A percentile compares a stretch with the other conserved stretches of the same genome.
Evolutionary conservation across 2,113 vertebrate genomes (phyloP).

Genomic region (Cisticola juncidis): DNA sequence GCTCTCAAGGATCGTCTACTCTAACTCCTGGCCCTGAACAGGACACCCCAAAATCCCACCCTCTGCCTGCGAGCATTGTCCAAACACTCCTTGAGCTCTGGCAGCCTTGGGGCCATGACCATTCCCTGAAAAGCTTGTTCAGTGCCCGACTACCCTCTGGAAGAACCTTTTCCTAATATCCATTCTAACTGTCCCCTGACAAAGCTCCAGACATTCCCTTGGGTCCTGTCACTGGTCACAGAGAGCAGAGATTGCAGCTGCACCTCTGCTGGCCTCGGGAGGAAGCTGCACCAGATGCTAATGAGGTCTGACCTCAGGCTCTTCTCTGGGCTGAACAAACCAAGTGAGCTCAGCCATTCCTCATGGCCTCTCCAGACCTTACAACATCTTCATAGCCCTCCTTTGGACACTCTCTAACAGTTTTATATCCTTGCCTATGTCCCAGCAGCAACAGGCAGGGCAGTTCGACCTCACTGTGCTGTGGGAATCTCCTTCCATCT

Average conservation of each 20-base stretch:
- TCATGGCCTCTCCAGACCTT: background rate
- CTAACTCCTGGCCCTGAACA: background rate
- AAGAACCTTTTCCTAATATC: background rate
- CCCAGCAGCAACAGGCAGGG: background rate
- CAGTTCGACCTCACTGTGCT: background rate
- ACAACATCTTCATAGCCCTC: background rate
- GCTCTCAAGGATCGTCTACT: background rate
- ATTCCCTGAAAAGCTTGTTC: background rate
- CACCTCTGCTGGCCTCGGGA: background rate
- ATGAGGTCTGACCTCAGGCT: background rate
- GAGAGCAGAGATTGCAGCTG: background rate
- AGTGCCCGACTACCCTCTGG: background rate
- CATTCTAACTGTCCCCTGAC: background rate
- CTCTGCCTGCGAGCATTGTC: accelerated
- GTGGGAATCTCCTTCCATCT: background rate
- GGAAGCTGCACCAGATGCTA: background rate
- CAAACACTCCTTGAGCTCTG: background rate
- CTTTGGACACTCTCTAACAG: background rate
- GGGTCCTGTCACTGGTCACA: background rate
- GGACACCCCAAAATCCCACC: background rate
- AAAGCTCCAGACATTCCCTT: background rate
- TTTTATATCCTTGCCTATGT: background rate
- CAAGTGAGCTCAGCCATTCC: background rate
- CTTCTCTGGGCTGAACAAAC: background rate
- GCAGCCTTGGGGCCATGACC: background rate